Evolutionary conservation across 2,113 vertebrate genomes (phyloP).

Genomic region (Chionodraco myersi): DNA sequence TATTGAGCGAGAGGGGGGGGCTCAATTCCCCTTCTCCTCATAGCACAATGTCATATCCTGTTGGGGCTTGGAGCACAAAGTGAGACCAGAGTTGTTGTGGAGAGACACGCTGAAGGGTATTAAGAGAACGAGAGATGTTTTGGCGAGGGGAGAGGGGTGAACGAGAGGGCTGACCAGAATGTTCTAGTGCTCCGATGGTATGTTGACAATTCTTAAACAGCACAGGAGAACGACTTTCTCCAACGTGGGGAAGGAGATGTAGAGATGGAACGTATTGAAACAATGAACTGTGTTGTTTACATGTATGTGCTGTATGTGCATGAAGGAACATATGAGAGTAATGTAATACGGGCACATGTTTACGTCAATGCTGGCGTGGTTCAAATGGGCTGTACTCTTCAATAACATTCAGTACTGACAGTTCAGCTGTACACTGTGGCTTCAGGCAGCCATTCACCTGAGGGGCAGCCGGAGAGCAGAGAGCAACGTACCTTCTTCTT

Average conservation of each 20-base stretch:
- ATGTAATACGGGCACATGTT: constrained; percentile 14
- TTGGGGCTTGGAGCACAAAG: constrained; percentile 58
- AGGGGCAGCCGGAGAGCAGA: constrained; percentile 51
- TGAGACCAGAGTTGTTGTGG: constrained; percentile 59
- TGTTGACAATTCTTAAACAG: constrained; percentile 63
- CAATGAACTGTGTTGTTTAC: constrained; percentile 7
- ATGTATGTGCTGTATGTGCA: neutral
- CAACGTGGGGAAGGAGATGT: constrained; percentile 23
- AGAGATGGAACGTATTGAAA: constrained; percentile 28
- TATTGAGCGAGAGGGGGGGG: constrained; percentile 23
- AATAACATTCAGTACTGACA: constrained; percentile 45
- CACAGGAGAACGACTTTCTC: constrained; percentile 39
- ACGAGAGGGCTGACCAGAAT: constrained; percentile 60
- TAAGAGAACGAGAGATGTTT: constrained; percentile 45
- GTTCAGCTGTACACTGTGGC: constrained; percentile 51
- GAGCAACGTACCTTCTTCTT: constrained; percentile 92
- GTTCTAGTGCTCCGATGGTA: constrained; percentile 44
- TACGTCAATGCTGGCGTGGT: constrained; percentile 40
- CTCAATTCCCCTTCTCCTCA: constrained; percentile 30
- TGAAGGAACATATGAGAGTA: neutral
- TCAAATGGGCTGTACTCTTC: constrained; percentile 29
- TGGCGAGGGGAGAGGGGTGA: constrained; percentile 55
- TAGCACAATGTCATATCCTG: constrained; percentile 57
- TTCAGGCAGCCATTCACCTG: constrained; percentile 43
- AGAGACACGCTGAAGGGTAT: constrained; percentile 38